Percentiles rank a stretch among this genome's conserved stretches.
These are phyloP conservation scores for Ennomos fuscantarius DNA, from an alignment of 2,888 invertebrate species.

Conservation along the genomic window DNA sequence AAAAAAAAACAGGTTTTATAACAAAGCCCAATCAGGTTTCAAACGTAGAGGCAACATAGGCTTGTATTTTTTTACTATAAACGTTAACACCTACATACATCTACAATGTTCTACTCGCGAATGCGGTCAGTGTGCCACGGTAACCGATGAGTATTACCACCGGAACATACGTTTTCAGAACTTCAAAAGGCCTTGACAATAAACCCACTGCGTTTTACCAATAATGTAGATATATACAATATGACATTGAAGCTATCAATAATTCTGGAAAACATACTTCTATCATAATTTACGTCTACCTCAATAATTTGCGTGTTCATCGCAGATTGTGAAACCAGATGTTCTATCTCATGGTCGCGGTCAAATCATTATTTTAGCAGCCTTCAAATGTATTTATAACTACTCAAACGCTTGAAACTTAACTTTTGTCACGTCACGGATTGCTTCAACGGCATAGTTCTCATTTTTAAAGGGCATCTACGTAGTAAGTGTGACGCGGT, in stretches of 20 bases:
- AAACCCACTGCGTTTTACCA: slow-evolving; percentile 38
- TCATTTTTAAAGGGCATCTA: slow-evolving; percentile 50
- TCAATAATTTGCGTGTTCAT: slow-evolving; percentile 26
- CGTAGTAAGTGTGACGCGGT: slow-evolving; percentile 46
- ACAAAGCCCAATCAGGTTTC: slow-evolving; percentile 38
- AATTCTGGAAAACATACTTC: slow-evolving; percentile 17
- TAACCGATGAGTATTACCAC: slow-evolving; percentile 71
- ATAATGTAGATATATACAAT: slow-evolving; percentile 26
- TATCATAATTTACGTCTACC: slow-evolving; percentile 24
- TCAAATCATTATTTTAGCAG: slow-evolving; percentile 28
- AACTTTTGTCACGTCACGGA: slow-evolving; percentile 18
- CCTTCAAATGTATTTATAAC: slow-evolving; percentile 24
- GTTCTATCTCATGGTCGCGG: slow-evolving; percentile 35
- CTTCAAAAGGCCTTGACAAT: slow-evolving; percentile 58
- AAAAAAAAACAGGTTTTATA: slow-evolving; percentile 25
- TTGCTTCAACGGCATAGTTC: slow-evolving; percentile 21
- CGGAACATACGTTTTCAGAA: slow-evolving; percentile 61
- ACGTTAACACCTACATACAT: slow-evolving; percentile 65
- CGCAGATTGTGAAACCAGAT: slow-evolving; percentile 30
- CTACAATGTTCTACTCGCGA: slow-evolving; percentile 64
- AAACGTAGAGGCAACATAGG: slow-evolving; percentile 30
- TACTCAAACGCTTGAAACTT: slow-evolving; percentile 9
- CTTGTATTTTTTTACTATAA: slow-evolving; percentile 51
- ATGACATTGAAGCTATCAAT: slow-evolving; percentile 24
- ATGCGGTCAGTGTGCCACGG: slow-evolving; percentile 81